These are phyloP conservation scores for Rhadinocentrus ornatus DNA, from an alignment of 2,797 vertebrate genomes.

Conservation along the genomic window DNA sequence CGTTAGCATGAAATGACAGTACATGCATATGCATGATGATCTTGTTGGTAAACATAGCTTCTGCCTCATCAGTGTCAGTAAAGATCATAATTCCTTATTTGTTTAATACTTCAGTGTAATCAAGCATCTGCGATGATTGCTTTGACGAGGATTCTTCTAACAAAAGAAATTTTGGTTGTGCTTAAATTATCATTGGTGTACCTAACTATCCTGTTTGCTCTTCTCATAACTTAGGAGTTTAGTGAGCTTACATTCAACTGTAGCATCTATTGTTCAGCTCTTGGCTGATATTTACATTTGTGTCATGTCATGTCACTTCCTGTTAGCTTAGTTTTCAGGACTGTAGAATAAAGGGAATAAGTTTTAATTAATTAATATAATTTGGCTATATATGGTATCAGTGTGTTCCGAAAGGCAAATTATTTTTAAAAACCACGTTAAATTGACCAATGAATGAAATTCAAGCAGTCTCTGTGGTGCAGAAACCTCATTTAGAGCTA, in stretches of 20 bases:
- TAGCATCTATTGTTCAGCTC: background rate
- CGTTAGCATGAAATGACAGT: background rate
- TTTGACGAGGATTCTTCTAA: too few relatives aligned
- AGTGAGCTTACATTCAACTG: background rate
- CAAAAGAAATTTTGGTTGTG: too few relatives aligned
- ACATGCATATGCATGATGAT: background rate
- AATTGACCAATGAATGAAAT: constrained; percentile 14
- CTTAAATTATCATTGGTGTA: too few relatives aligned
- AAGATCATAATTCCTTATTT: too few relatives aligned
- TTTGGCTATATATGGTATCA: too few relatives aligned
- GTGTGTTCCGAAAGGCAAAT: background rate
- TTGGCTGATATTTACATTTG: background rate
- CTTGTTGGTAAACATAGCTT: background rate
- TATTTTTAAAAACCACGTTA: constrained; percentile 6
- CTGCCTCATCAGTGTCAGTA: background rate
- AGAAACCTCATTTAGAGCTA: constrained; percentile 32
- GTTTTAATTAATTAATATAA: too few relatives aligned
- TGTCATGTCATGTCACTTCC: background rate
- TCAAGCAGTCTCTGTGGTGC: constrained; percentile 1
- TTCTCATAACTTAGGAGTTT: too few relatives aligned
- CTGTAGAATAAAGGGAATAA: too few relatives aligned
- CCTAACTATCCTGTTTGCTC: too few relatives aligned
- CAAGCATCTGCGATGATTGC: too few relatives aligned
- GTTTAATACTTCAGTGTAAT: too few relatives aligned
- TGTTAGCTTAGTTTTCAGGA: too few relatives aligned